Evolutionary conservation across 2,113 vertebrate genomes (phyloP).

Genomic region (Apteryx owenii): DNA sequence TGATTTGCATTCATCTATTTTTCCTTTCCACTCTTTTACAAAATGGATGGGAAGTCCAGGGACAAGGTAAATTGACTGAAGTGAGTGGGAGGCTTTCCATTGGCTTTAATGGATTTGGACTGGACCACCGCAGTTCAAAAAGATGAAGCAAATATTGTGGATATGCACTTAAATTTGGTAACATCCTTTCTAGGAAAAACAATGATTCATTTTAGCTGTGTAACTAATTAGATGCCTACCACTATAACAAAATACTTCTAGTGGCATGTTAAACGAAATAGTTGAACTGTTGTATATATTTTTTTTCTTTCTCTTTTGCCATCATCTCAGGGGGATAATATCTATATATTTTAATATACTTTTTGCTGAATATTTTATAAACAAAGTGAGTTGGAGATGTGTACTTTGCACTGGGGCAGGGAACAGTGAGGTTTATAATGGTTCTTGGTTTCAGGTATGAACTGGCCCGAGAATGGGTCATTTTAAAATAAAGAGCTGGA

Average conservation of each 20-base stretch:
- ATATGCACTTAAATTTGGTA: neutral
- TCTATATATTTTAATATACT: neutral
- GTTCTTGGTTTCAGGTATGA: neutral
- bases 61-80: neutral
- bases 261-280: neutral
- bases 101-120: neutral
- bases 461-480: neutral
- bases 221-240: neutral
- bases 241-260: neutral
- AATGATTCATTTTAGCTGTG: neutral
- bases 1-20: neutral
- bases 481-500: neutral
- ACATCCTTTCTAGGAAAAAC: neutral
- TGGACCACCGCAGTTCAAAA: neutral
- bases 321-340: neutral
- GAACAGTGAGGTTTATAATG: neutral
- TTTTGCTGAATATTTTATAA: neutral
- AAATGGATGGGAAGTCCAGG: neutral
- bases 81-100: neutral
- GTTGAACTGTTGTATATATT: neutral
- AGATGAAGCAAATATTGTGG: neutral
- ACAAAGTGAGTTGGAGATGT: neutral
- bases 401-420: neutral
- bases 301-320: neutral
- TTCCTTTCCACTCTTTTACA: neutral